Evolutionary conservation across 2,888 invertebrate genomes (phyloP).

Genomic region (Caenorhabditis sp.): DNA sequence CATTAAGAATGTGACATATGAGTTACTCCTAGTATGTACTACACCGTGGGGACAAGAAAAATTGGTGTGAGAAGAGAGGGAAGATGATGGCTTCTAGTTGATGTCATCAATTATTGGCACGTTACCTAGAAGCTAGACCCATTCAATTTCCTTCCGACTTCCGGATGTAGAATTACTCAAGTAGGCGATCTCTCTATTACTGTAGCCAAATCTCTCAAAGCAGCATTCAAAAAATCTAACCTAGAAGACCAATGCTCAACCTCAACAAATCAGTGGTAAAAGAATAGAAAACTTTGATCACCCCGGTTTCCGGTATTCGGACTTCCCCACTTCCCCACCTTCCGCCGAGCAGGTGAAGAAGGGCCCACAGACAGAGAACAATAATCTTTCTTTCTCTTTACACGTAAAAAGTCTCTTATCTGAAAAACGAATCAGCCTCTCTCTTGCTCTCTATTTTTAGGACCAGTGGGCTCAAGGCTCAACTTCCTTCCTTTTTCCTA

Average conservation of each 20-base stretch:
- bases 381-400: too few relatives aligned
- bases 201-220: too few relatives aligned
- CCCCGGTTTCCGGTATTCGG: conserved; percentile 36
- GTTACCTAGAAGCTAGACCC: too few relatives aligned
- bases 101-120: not conserved
- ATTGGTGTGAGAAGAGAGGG: conserved; percentile 20
- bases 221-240: too few relatives aligned
- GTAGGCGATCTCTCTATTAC: too few relatives aligned
- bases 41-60: conserved; percentile 13
- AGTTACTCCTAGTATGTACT: conserved; percentile 35
- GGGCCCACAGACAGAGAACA: too few relatives aligned
- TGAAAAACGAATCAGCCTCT: not conserved
- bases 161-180: too few relatives aligned
- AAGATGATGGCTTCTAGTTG: not conserved
- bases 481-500: conserved; percentile 34
- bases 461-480: not conserved
- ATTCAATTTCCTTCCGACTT: too few relatives aligned
- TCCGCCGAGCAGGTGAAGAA: conserved; percentile 8
- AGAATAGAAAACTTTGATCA: conserved; percentile 31
- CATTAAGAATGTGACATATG: conserved; percentile 63
- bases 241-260: conserved; percentile 13
- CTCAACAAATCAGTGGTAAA: conserved; percentile 36
- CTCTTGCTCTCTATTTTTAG: conserved; percentile 42
- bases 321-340: not conserved
- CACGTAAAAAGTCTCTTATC: not conserved